Evolutionary conservation across 2,888 invertebrate species (phyloP), one percentile per base, ranked within the genome.

Genomic region (Callimorpha dominula): DNA sequence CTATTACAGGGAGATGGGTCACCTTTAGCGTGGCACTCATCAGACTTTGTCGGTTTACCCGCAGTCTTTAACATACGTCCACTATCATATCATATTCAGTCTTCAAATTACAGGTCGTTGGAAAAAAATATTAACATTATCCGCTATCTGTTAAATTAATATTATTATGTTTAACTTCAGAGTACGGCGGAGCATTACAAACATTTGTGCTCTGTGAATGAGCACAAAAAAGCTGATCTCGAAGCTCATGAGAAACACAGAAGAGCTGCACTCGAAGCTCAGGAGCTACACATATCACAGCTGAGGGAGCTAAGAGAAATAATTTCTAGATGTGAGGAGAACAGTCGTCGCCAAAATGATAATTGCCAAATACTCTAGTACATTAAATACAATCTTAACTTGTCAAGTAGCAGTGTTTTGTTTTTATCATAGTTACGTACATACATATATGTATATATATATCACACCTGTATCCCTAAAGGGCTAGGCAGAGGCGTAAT

Each of bases 181-280:
- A n/a, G 71, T 42, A 54, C 72, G 50, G 52, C 52, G n/a, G 65
- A 72, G n/a, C 50, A 64, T 40, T 76, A 71, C n/a, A 40, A 65
- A 64, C 63, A 73, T 43, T 57, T 73, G 46, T 62, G 65, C n/a
- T 15, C 63, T 2, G 52, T 76, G 42, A 74, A 77, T 63, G 74
- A 72, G n/a, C 74, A 74, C 20, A 57, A 20, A 20, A 20, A 57
- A 57, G 57, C 57, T n/a, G 57, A n/a, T 20, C 57, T 20, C 5
- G 20, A 57, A 12, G 57, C 20, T n/a, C 57, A 57, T 4, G 57
- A 57, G 57, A 4, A 20, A 1, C 57, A 20, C 20, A 57, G 20
- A n/a, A 20, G 20, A 20, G 57, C 57, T 20, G 20, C 57, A 57
- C 57, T 11, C 1, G 57, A 57, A 57, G 57, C 57, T 57, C 20